These are phyloP conservation scores for Hydroisotoma schaefferi DNA, from an alignment of 2,888 invertebrate species.

Conservation along the genomic window DNA sequence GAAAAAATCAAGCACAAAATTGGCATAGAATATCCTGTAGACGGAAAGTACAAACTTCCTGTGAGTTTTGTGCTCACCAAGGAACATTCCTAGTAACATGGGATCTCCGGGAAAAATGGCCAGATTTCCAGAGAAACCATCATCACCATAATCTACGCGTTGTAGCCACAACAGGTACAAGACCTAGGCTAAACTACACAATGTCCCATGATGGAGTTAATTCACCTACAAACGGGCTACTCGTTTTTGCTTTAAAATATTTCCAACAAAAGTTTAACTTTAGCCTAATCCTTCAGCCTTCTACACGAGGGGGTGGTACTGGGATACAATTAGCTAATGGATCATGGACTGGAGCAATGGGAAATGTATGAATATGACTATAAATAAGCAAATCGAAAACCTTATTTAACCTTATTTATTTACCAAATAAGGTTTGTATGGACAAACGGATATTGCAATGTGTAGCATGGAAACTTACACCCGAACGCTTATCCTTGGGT, in stretches of 20 bases:
- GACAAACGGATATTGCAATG: not conserved
- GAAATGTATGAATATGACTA: too few relatives aligned
- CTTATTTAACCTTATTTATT: conserved; percentile 12
- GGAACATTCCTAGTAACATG: not conserved
- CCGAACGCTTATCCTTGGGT: not conserved
- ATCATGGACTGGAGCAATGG: conserved; percentile 19
- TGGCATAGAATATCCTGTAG: not conserved
- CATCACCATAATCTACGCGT: not conserved
- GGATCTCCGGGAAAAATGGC: not conserved
- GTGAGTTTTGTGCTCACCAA: not conserved
- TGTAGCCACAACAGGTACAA: not conserved
- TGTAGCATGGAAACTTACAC: not conserved
- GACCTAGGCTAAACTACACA: not conserved
- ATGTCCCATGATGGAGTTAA: not conserved
- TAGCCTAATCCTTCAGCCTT: conserved; percentile 12
- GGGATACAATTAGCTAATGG: conserved; percentile 20
- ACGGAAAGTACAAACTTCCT: not conserved
- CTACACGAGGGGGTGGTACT: conserved; percentile 17
- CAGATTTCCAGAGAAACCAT: not conserved
- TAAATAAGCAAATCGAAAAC: conserved; percentile 10
- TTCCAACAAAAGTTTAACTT: conserved; percentile 16
- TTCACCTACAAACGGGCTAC: not conserved
- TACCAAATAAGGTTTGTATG: conserved; percentile 16
- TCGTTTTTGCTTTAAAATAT: not conserved
- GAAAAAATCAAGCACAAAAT: not conserved